Conservation (phyloP, 2,797 vertebrate species). For the Crossoptilon crossoptilon region DNA sequence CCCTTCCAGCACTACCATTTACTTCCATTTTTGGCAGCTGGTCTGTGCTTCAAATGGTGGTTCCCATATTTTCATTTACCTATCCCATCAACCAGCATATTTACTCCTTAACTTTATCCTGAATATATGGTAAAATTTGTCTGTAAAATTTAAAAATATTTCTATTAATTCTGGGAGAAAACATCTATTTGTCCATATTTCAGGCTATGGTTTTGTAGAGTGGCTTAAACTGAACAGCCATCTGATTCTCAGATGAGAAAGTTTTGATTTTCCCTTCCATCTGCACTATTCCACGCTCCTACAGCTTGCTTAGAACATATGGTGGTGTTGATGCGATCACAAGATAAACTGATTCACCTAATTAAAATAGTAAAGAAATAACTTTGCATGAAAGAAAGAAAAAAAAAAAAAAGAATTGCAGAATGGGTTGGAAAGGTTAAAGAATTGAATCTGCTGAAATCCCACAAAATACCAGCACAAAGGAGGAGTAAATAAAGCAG, state of each 20-base stretch:
- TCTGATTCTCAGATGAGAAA: background rate
- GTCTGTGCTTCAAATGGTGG: background rate
- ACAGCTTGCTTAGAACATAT: background rate
- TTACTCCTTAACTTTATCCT: background rate
- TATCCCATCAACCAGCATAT: background rate
- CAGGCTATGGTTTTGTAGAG: background rate
- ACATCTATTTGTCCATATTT: background rate
- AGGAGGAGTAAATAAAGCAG: background rate
- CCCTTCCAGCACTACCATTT: background rate
- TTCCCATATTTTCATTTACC: background rate
- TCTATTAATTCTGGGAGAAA: background rate
- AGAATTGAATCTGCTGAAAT: background rate
- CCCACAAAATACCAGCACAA: background rate
- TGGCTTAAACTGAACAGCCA: background rate
- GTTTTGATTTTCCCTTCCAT: background rate
- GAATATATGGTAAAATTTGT: background rate
- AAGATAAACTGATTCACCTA: constrained; percentile 20
- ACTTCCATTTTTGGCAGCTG: background rate
- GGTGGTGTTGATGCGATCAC: background rate
- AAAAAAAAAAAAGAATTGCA: background rate
- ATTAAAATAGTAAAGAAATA: background rate
- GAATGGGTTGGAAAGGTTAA: background rate
- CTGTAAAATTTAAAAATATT: background rate
- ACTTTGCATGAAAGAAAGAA: background rate
- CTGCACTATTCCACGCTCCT: background rate